Evolutionary conservation across 2,888 invertebrate species (phyloP), one percentile per base, ranked within the genome.

Genomic region (Spodoptera picta): DNA sequence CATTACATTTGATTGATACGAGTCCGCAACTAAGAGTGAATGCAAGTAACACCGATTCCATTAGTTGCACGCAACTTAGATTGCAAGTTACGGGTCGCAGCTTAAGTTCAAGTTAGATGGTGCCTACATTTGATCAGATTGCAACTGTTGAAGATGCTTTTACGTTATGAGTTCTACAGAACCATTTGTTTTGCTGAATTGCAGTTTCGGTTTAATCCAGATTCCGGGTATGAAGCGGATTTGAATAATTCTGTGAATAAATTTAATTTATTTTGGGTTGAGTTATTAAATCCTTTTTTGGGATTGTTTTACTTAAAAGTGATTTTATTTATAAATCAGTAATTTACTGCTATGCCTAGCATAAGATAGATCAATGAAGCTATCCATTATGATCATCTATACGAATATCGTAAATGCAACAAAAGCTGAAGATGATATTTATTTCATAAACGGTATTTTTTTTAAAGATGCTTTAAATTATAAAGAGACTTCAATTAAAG

Each of bases 61-160:
- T 73, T 77, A 75, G 68, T 54, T 55, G 67, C 61, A 75, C 64
- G 75, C 77, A 77, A 77, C 77, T 75, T 77, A 77, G 77, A 75
- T 77, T 75, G 70, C 68, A 69, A 70, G 50, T 70, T 65, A 65
- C 57, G 65, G 75, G 75, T 69, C 77, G 58, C 65, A 65, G 69
- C 72, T 75, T 74, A 72, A 73, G 57, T 70, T 64, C 27, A 70
- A 75, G 12, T 73, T 75, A 50, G 70, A 59, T 54, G 43, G 70
- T 23, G 74, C 53, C 70, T 62, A 59, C 65, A 60, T 73, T 66
- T 66, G 73, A 71, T 75, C 75, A 59, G 72, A 75, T 71, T 66
- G 52, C 49, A 71, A 71, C 66, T 57, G 73, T 69, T 64, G 47
- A 58, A 65, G 60, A 71, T 71, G 73, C 73, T 70, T 70, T 70